A percentile compares a stretch with the other conserved stretches of the same genome.
Evolutionary conservation across 2,113 vertebrate species (phyloP).

Genomic region (Sapayoa aenigma): DNA sequence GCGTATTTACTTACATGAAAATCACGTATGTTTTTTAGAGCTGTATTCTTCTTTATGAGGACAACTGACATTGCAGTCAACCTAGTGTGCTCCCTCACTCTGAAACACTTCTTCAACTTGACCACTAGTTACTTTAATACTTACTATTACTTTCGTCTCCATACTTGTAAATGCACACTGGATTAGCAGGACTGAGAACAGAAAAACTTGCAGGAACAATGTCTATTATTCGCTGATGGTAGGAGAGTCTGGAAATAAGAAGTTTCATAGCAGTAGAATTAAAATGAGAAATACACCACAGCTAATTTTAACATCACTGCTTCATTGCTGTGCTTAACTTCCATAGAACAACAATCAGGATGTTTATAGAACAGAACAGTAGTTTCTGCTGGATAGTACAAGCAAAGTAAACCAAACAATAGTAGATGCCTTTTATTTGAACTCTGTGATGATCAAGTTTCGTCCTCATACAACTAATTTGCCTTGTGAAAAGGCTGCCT

Average conservation of each 20-base stretch:
- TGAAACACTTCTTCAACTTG: not conserved
- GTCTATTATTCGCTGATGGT: slow-evolving; percentile 95
- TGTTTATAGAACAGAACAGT: not conserved
- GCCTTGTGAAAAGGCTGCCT: not conserved
- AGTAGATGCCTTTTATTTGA: not conserved
- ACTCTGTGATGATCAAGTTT: not conserved
- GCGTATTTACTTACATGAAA: not conserved
- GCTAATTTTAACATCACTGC: not conserved
- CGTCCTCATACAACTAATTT: not conserved
- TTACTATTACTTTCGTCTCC: slow-evolving; percentile 88
- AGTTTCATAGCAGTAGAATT: not conserved
- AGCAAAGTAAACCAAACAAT: not conserved
- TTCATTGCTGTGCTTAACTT: not conserved
- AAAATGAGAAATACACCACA: not conserved
- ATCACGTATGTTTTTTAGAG: not conserved
- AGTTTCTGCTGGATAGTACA: not conserved
- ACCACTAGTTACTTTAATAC: slow-evolving; percentile 31
- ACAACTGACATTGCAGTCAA: not conserved
- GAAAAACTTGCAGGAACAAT: slow-evolving; percentile 92
- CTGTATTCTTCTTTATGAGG: not conserved
- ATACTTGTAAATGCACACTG: slow-evolving; percentile 89
- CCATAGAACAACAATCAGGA: not conserved
- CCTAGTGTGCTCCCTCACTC: not conserved
- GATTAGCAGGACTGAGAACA: slow-evolving; percentile 88
- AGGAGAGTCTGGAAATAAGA: slow-evolving; percentile 84